Conservation (phyloP, 1,140 invertebrate genomes). For the Zaprionus africanus region DNA sequence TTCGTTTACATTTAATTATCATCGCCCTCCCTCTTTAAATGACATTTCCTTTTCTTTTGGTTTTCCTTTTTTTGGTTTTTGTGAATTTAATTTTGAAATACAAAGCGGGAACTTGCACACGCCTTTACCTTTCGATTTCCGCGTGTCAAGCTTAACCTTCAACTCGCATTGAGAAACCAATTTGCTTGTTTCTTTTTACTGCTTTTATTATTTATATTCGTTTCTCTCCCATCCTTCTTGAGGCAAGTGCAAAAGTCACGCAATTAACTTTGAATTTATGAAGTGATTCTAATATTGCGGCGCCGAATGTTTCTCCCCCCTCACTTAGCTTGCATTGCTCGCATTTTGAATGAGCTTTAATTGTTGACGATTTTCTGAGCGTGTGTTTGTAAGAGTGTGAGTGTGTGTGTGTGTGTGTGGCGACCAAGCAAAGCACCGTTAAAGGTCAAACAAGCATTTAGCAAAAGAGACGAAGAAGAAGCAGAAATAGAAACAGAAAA, state of each 20-base stretch:
- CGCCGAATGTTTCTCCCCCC: conserved; percentile 46
- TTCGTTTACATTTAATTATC: conserved; percentile 44
- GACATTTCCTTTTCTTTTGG: conserved; percentile 17
- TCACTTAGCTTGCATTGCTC: conserved; percentile 57
- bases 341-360: conserved; percentile 81
- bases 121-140: conserved; percentile 51
- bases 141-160: conserved; percentile 71
- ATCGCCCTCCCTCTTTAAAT: conserved; percentile 18
- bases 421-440: conserved; percentile 66
- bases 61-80: background rate
- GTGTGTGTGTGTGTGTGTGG: conserved; percentile 1
- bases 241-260: conserved; percentile 13
- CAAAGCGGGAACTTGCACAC: conserved; percentile 8
- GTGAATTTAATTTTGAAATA: conserved; percentile 39
- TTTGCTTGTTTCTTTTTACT: conserved; percentile 42
- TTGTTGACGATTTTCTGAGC: conserved; percentile 66
- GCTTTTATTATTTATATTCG: conserved; percentile 10
- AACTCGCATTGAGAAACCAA: conserved; percentile 79
- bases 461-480: conserved; percentile 41
- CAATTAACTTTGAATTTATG: conserved; percentile 73
- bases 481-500: conserved; percentile 31
- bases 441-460: conserved; percentile 78
- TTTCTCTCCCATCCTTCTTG: conserved; percentile 35
- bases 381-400: background rate
- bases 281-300: conserved; percentile 68